Conservation (phyloP, 2,797 vertebrate genomes). For the Aplochiton taeniatus region DNA sequence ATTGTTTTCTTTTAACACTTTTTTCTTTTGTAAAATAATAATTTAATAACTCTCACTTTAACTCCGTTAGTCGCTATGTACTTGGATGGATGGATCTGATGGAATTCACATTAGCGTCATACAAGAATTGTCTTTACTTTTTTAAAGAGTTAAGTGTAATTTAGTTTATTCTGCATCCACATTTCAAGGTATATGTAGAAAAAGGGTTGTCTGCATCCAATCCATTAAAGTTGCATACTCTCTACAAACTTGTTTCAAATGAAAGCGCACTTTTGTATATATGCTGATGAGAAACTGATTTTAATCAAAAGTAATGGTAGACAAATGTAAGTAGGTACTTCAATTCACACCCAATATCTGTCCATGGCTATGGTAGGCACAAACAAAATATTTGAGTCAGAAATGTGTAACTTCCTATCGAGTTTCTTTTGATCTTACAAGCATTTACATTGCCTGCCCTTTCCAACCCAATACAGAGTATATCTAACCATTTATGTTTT, state of each 20-base stretch:
- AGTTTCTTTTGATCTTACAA: background rate
- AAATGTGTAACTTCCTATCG: too few species aligned
- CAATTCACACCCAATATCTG: conserved; percentile 12
- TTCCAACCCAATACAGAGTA: conserved; percentile 47
- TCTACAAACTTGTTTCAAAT: conserved; percentile 16
- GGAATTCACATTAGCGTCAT: too few species aligned
- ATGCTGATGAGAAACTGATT: conserved; percentile 18
- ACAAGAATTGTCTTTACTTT: too few species aligned
- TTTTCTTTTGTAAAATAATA: conserved; percentile 2
- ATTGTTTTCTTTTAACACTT: conserved; percentile 9
- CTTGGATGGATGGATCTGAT: too few species aligned
- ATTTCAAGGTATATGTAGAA: conserved; percentile 3
- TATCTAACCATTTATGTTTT: conserved; percentile 37
- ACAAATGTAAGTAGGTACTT: background rate
- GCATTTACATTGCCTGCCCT: conserved; percentile 49
- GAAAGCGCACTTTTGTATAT: conserved; percentile 60
- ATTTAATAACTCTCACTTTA: too few species aligned
- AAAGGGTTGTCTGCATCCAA: conserved; percentile 50
- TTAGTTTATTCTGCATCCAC: too few species aligned
- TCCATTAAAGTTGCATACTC: too few species aligned
- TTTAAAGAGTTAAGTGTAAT: too few species aligned
- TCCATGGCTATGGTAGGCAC: conserved; percentile 10
- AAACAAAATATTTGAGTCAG: conserved; percentile 14
- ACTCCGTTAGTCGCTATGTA: too few species aligned
- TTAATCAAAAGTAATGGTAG: conserved; percentile 18